phyloP scores from a whole-genome alignment of 1,140 invertebrate species.

The Formica selysi region DNA sequence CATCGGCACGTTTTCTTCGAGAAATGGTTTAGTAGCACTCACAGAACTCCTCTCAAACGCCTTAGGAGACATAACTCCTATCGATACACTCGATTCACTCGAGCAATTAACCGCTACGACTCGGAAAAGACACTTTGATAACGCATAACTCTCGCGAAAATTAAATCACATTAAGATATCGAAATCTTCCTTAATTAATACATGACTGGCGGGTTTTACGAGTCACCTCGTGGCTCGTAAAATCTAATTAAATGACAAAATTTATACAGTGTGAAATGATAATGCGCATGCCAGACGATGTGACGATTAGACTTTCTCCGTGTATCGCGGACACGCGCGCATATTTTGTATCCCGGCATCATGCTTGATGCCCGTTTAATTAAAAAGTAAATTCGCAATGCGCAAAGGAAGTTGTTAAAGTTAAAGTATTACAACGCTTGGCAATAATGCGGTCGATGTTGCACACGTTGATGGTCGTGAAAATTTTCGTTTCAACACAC shows the following conservation, averaged over 20 bases:
- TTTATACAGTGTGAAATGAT: constrained; percentile 1
- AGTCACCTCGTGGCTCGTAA: background rate
- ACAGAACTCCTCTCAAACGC: background rate
- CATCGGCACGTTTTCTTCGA: background rate
- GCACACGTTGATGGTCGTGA: constrained; percentile 18
- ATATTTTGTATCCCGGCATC: constrained; percentile 74
- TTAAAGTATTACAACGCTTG: constrained; percentile 60
- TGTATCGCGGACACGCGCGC: constrained; percentile 60
- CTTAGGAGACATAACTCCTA: background rate
- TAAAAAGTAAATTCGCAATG: constrained; percentile 71
- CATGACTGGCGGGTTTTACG: constrained; percentile 22
- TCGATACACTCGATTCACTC: constrained; percentile 13
- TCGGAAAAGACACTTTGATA: constrained; percentile 52
- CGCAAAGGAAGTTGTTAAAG: constrained; percentile 73
- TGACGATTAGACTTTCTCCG: constrained; percentile 66
- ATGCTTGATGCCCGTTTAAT: constrained; percentile 77
- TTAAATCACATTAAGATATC: constrained; percentile 38
- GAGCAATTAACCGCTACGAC: background rate
- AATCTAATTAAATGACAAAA: constrained; percentile 50
- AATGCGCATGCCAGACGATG: constrained; percentile 3
- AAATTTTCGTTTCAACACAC: constrained; percentile 17
- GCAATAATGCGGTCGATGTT: constrained; percentile 12
- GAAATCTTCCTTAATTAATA: constrained; percentile 62
- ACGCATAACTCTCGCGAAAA: constrained; percentile 60
- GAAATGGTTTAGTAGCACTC: constrained; percentile 6